phyloP scores from a whole-genome alignment of 2,797 vertebrate genomes.

The Sebastes cheni region DNA sequence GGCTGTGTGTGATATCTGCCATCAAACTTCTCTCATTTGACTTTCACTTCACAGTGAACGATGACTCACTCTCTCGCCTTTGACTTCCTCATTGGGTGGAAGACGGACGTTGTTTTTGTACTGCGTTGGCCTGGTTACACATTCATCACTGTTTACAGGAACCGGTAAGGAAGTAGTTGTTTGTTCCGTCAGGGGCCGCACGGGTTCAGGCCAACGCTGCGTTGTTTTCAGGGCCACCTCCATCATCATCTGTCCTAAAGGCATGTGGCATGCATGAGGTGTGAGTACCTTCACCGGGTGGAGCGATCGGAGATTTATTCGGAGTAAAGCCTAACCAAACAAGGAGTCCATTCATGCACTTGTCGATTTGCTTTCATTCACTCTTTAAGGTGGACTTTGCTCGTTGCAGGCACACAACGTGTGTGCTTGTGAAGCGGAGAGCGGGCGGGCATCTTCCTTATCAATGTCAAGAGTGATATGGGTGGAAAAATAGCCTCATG shows the following conservation, averaged over 20 bases:
- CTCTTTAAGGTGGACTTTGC: constrained; percentile 73
- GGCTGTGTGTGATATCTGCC: neutral
- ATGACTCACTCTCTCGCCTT: constrained; percentile 29
- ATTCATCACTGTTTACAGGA: constrained; percentile 54
- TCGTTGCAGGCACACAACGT: constrained; percentile 55
- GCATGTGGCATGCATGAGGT: constrained; percentile 44
- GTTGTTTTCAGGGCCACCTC: constrained; percentile 47
- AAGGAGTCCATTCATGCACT: constrained; percentile 76
- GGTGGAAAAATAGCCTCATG: constrained; percentile 7
- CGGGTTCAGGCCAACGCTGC: constrained; percentile 18
- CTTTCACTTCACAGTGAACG: constrained; percentile 25
- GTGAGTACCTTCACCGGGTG: constrained; percentile 50
- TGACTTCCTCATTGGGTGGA: constrained; percentile 27
- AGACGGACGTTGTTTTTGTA: constrained; percentile 11
- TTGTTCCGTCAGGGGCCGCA: constrained; percentile 18
- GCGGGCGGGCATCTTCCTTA: constrained; percentile 63
- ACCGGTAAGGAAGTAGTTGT: constrained; percentile 50
- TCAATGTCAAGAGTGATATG: constrained; percentile 55
- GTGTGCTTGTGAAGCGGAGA: constrained; percentile 54
- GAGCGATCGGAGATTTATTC: constrained; percentile 61
- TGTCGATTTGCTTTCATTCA: constrained; percentile 62
- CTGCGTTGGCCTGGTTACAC: constrained; percentile 35
- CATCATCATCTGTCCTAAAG: constrained; percentile 40
- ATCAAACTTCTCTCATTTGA: constrained; percentile 2
- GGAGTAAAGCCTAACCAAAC: constrained; percentile 60